phyloP scores from a whole-genome alignment of 2,113 vertebrate genomes.

The Ascaphus truei region DNA sequence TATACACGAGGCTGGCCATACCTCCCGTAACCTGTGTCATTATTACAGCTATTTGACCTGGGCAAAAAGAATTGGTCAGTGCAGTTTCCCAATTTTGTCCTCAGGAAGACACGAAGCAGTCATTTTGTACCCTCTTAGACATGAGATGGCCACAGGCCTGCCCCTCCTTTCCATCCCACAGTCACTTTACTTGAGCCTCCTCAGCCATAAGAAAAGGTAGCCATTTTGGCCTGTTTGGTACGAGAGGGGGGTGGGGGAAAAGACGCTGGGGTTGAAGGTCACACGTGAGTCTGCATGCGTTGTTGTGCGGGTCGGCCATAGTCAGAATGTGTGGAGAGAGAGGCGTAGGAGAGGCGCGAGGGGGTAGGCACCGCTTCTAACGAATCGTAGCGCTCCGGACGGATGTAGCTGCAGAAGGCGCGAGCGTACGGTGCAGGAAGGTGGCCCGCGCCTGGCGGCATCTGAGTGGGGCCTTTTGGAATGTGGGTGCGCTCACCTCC shows the following conservation, averaged over 20 bases:
- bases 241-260: not conserved
- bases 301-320: constrained; percentile 72
- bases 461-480: constrained; percentile 50
- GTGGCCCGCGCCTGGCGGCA: constrained; percentile 66
- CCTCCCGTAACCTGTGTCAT: too few relatives aligned
- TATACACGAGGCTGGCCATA: too few relatives aligned
- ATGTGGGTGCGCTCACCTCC: constrained; percentile 9
- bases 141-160: not conserved
- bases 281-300: constrained; percentile 90
- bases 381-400: constrained; percentile 74
- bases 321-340: constrained; percentile 74
- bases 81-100: not conserved
- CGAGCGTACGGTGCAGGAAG: constrained; percentile 76
- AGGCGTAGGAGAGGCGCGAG: constrained; percentile 78
- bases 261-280: constrained; percentile 51
- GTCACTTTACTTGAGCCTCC: not conserved
- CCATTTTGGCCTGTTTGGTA: not conserved
- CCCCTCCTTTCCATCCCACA: not conserved
- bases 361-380: constrained; percentile 71
- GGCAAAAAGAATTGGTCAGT: constrained; percentile 5
- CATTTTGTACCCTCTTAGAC: not conserved
- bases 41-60: too few relatives aligned
- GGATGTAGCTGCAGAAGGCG: constrained; percentile 80
- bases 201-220: not conserved
- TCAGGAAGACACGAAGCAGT: constrained; percentile 14